Percentiles rank a stretch among this genome's conserved stretches.
Evolutionary conservation across 2,888 invertebrate genomes (phyloP).

Genomic region (Carpatolechia fugitivella): DNA sequence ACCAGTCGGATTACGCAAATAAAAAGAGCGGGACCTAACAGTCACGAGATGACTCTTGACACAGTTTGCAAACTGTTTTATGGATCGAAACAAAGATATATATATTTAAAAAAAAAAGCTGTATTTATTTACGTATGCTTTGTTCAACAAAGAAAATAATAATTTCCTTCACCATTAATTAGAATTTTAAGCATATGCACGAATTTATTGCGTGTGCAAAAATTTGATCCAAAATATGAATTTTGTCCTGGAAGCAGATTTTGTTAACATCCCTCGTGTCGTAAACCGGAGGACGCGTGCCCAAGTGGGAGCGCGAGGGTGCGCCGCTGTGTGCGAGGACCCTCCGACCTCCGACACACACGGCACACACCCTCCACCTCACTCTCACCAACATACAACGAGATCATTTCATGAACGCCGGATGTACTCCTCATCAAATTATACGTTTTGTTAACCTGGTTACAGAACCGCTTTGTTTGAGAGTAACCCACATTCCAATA

Average conservation of each 20-base stretch:
- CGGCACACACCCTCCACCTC: slow-evolving; percentile 22
- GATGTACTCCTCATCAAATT: slow-evolving; percentile 32
- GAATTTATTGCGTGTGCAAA: not conserved
- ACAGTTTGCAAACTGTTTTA: not conserved
- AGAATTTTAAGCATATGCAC: too few species aligned
- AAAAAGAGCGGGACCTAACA: slow-evolving; percentile 24
- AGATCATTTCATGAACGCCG: slow-evolving; percentile 37
- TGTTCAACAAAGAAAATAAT: too few species aligned
- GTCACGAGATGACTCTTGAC: not conserved
- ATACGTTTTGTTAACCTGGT: slow-evolving; percentile 21
- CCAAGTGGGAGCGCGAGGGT: slow-evolving; percentile 43
- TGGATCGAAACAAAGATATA: too few species aligned
- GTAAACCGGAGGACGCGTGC: slow-evolving; percentile 39
- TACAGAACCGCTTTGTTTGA: slow-evolving; percentile 16
- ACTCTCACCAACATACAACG: slow-evolving; percentile 24
- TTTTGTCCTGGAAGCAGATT: slow-evolving; percentile 34
- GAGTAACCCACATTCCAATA: slow-evolving; percentile 11
- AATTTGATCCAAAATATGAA: slow-evolving; percentile 29
- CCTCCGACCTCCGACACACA: slow-evolving; percentile 19
- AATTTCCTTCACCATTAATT: too few species aligned
- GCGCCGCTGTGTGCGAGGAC: slow-evolving; percentile 18
- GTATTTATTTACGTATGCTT: too few species aligned
- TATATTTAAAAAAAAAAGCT: too few species aligned
- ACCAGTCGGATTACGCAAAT: slow-evolving; percentile 24
- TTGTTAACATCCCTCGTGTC: not conserved